A percentile compares a stretch with the other conserved stretches of the same genome.
Evolutionary conservation across 2,888 invertebrate genomes (phyloP).

Genomic region (Willowsia nigromaculata): DNA sequence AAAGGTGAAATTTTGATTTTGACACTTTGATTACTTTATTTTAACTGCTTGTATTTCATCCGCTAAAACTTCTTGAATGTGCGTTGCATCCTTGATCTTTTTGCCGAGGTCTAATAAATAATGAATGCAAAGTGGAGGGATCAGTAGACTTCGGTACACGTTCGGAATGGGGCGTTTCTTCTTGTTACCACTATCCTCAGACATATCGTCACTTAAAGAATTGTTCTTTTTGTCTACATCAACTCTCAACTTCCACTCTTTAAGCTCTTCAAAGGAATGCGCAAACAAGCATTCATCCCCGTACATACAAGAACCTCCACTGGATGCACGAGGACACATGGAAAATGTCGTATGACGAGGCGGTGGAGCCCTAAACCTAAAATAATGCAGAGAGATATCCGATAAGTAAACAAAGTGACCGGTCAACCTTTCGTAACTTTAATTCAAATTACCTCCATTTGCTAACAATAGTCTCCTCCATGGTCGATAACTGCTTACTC

Average conservation of each 20-base stretch:
- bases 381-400: neutral
- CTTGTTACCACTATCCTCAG: neutral
- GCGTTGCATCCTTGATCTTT: conserved; percentile 73
- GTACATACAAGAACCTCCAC: conserved; percentile 83
- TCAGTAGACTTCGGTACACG: conserved; percentile 45
- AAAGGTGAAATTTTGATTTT: neutral
- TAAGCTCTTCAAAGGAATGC: conserved; percentile 86
- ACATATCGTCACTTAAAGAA: neutral
- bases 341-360: conserved; percentile 75
- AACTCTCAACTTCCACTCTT: conserved; percentile 85
- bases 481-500: conserved; percentile 48
- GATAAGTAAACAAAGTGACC: too few relatives aligned
- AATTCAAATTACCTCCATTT: conserved; percentile 74
- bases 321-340: conserved; percentile 78
- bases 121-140: conserved; percentile 69
- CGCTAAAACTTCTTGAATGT: conserved; percentile 73
- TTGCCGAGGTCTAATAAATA: conserved; percentile 74
- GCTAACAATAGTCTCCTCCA: too few relatives aligned
- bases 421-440: too few relatives aligned
- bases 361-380: conserved; percentile 75
- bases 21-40: conserved; percentile 67
- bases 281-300: conserved; percentile 88
- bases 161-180: conserved; percentile 62
- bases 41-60: conserved; percentile 74
- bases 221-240: conserved; percentile 48